Percentiles rank a stretch among this genome's conserved stretches.
These are phyloP conservation scores for Ophion ventricosus DNA, from an alignment of 2,888 invertebrate genomes.

Conservation along the genomic window DNA sequence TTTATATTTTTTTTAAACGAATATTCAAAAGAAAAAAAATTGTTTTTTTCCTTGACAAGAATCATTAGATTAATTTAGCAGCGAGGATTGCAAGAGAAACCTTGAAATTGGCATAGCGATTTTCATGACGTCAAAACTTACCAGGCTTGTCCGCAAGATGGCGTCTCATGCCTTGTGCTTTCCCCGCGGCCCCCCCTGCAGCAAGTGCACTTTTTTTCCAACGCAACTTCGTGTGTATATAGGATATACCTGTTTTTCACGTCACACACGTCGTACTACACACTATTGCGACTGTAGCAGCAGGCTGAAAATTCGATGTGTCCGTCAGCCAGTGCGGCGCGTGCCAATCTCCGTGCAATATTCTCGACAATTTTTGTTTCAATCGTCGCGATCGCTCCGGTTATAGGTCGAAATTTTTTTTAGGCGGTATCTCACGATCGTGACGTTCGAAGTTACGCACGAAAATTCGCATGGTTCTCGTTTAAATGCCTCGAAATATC, in stretches of 20 bases:
- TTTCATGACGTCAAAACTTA: constrained; percentile 16
- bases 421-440: background rate
- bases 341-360: constrained; percentile 53
- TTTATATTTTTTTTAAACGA: background rate
- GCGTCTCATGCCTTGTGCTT: constrained; percentile 23
- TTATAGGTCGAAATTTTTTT: background rate
- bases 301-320: constrained; percentile 65
- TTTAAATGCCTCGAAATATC: constrained; percentile 19
- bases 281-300: constrained; percentile 47
- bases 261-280: constrained; percentile 50
- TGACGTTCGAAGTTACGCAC: constrained; percentile 20
- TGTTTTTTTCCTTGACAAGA: background rate
- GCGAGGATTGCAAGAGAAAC: constrained; percentile 6
- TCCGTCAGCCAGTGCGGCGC: constrained; percentile 59
- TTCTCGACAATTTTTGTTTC: background rate
- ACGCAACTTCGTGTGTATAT: constrained; percentile 40
- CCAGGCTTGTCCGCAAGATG: constrained; percentile 56
- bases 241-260: constrained; percentile 63
- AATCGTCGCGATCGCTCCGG: background rate
- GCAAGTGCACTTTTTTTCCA: constrained; percentile 9
- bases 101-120: constrained; percentile 11
- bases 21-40: too few relatives aligned
- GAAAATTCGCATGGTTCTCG: constrained; percentile 11
- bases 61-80: background rate
- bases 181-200: constrained; percentile 8